Evolutionary conservation across 1,140 invertebrate species (phyloP).

Genomic region (Leptestheria dahalacensis): DNA sequence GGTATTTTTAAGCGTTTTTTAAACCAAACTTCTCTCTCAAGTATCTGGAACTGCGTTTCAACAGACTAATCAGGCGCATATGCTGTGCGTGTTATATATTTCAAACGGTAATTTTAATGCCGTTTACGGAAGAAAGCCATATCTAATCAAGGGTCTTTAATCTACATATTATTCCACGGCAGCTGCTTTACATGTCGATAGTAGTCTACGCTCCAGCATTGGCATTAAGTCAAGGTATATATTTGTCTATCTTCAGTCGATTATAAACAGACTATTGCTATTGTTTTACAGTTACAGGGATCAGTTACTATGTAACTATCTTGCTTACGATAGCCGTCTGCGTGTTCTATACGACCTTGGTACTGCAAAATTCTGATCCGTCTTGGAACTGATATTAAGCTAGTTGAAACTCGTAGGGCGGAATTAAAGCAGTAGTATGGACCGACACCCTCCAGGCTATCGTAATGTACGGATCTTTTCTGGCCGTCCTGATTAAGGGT

Average conservation of each 20-base stretch:
- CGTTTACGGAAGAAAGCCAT: not conserved
- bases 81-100: slow-evolving; percentile 50
- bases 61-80: slow-evolving; percentile 43
- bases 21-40: slow-evolving; percentile 24
- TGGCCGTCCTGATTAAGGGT: slow-evolving; percentile 52
- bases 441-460: slow-evolving; percentile 78
- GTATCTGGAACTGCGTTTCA: slow-evolving; percentile 57
- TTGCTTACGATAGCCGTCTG: slow-evolving; percentile 73
- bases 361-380: too few species aligned
- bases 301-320: slow-evolving; percentile 60
- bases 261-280: not conserved
- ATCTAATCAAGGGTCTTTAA: not conserved
- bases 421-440: slow-evolving; percentile 88
- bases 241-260: not conserved
- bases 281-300: slow-evolving; percentile 43
- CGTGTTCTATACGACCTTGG: slow-evolving; percentile 82
- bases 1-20: not conserved
- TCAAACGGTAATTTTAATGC: slow-evolving; percentile 40
- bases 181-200: slow-evolving; percentile 73
- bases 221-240: slow-evolving; percentile 53
- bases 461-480: slow-evolving; percentile 66
- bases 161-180: not conserved
- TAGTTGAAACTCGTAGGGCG: slow-evolving; percentile 42
- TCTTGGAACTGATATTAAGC: not conserved
- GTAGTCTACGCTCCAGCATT: slow-evolving; percentile 85